Evolutionary conservation across 1,140 invertebrate genomes (phyloP), one percentile per base, ranked within the genome.

Genomic region (Aphis gossypii): DNA sequence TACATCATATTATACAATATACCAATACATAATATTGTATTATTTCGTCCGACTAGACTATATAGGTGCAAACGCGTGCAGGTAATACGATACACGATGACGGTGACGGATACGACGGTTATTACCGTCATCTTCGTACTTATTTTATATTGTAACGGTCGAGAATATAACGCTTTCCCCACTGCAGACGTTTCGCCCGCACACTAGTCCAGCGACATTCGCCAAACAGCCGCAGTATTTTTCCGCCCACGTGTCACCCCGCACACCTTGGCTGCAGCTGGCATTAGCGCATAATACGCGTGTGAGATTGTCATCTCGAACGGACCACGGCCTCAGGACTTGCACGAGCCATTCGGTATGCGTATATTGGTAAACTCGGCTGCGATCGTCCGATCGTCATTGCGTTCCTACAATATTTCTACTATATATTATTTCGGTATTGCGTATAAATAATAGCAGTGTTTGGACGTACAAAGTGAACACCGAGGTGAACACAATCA

Each of bases 301-400:
- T 56, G 35, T 30, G 48, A 89, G 48, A 89, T 89, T 56, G 30
- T 25, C 48, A 89, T 89, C 88, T 54, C 35, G n/a, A 38, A 35
- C 21, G 48, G 2, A 20, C 11, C 46, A 9, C 6, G n/a, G n/a
- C 87, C 86, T n/a, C 18, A 14, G 86, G 86, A 88, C 46, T 48
- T 48, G 86, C 86, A 88, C 86, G 86, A 88, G 86, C 86, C 86
- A 48, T 88, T 88, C 44, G 46, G 46, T 51, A 88, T 46, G 84
- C 84, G 44, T 86, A 86, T 23, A 76, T 76, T n/a, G 60, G n/a
- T 76, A 76, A 18, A 76, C 18, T 4, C n/a, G n/a, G n/a, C 3
- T 76, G 60, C n/a, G n/a, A 21, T 76, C 4, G 60, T n/a, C 30
- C n/a, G n/a, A 21, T 76, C 4, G 60, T n/a, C 30, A 30, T 68